Evolutionary conservation across 2,113 vertebrate species (phyloP).

Genomic region (Tragelaphus imberbis): DNA sequence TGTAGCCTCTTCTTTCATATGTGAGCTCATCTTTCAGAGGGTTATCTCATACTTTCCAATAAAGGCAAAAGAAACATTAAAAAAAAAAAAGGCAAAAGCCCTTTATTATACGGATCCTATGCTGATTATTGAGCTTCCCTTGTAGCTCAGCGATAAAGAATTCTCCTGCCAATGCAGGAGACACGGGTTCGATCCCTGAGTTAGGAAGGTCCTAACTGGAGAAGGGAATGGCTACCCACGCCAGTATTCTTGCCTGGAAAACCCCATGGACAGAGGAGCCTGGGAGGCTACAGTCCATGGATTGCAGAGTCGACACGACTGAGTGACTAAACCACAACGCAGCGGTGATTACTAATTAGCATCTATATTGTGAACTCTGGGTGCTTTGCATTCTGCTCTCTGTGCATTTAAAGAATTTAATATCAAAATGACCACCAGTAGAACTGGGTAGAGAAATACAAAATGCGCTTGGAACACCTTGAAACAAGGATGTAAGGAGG

Average conservation of each 20-base stretch:
- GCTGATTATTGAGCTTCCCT: slow-evolving; percentile 83
- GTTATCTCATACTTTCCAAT: neutral
- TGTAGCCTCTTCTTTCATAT: neutral
- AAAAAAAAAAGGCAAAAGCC: neutral
- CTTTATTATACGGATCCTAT: slow-evolving; percentile 85
- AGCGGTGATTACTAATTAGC: slow-evolving; percentile 79
- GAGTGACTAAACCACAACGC: neutral
- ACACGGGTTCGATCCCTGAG: neutral
- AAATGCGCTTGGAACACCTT: neutral
- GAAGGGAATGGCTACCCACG: neutral
- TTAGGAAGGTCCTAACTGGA: neutral
- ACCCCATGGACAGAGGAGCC: neutral
- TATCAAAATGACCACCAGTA: neutral
- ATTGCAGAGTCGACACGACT: neutral
- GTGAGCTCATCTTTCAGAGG: neutral
- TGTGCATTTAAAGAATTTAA: slow-evolving; percentile 92
- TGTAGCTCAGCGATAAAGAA: neutral
- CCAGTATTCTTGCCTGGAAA: neutral
- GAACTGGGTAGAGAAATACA: neutral
- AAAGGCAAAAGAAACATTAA: neutral
- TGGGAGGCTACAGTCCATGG: neutral
- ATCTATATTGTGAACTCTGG: slow-evolving; percentile 93
- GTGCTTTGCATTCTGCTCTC: slow-evolving; percentile 92
- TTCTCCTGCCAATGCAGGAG: neutral
- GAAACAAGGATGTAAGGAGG: neutral